These are phyloP conservation scores for Cryptotermes secundus DNA, from an alignment of 1,140 invertebrate species.

Conservation along the genomic window DNA sequence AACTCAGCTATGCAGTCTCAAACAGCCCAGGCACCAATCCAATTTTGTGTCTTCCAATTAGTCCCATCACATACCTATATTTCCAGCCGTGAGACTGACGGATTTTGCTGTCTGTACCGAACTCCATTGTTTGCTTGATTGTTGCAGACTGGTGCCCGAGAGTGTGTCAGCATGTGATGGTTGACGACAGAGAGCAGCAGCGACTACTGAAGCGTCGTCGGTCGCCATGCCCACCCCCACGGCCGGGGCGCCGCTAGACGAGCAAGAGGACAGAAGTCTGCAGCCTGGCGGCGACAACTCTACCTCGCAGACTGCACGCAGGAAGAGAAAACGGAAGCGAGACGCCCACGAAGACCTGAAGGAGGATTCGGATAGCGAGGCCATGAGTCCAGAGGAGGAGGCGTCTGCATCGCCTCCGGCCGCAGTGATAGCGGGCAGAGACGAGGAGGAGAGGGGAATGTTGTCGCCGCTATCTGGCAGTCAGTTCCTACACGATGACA, in stretches of 20 bases:
- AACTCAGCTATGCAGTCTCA: too few species aligned
- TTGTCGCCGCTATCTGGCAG: conserved; percentile 60
- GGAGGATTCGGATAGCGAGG: conserved; percentile 31
- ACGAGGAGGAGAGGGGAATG: conserved; percentile 51
- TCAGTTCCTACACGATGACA: conserved; percentile 52
- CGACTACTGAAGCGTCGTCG: conserved; percentile 32
- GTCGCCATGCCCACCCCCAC: conserved; percentile 33
- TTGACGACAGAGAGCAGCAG: conserved; percentile 30
- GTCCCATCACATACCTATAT: too few species aligned
- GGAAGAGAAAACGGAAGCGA: conserved; percentile 23
- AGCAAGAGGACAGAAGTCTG: conserved; percentile 18
- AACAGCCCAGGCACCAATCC: too few species aligned
- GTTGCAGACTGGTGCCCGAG: conserved; percentile 30
- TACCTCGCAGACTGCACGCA: conserved; percentile 19
- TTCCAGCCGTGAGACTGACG: too few species aligned
- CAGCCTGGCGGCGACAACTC: conserved; percentile 23
- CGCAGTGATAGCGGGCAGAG: conserved; percentile 43
- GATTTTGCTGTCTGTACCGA: background rate
- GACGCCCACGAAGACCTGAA: conserved; percentile 27
- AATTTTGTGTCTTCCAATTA: too few species aligned
- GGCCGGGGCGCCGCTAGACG: conserved; percentile 31
- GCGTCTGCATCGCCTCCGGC: conserved; percentile 56
- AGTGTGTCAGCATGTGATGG: conserved; percentile 33
- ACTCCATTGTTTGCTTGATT: background rate
- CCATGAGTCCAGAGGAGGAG: conserved; percentile 67